Evolutionary conservation across 2,113 vertebrate species (phyloP).

Genomic region (Polypterus bichir): DNA sequence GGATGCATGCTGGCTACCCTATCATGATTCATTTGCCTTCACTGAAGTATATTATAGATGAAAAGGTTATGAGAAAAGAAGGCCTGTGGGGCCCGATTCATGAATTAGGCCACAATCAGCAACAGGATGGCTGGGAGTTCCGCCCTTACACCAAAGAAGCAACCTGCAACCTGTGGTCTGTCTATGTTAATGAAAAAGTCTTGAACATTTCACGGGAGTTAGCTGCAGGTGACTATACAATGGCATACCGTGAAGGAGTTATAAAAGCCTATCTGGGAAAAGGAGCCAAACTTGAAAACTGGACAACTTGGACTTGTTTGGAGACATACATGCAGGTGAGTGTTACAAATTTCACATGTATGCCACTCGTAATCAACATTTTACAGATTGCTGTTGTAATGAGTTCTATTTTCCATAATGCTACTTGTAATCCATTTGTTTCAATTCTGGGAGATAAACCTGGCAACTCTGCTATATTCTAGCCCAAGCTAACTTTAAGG

Average conservation of each 20-base stretch:
- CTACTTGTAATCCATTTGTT: no score
- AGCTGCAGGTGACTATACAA: slow-evolving; percentile 31
- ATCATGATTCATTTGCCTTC: slow-evolving; percentile 52
- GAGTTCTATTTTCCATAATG: no score
- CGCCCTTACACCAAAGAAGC: slow-evolving; percentile 42
- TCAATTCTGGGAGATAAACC: no score
- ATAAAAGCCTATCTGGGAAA: slow-evolving; percentile 40
- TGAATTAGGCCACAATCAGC: slow-evolving; percentile 51
- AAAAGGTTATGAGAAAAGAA: slow-evolving; percentile 31
- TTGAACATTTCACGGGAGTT: slow-evolving; percentile 41
- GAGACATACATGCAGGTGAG: slow-evolving; percentile 59
- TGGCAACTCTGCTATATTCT: no score
- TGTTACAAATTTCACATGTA: no score
- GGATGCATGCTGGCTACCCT: slow-evolving; percentile 56
- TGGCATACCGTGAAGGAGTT: slow-evolving; percentile 29
- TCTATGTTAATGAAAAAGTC: slow-evolving; percentile 50
- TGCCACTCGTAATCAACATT: no score
- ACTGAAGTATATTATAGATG: slow-evolving; percentile 27
- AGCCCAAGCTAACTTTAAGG: no score
- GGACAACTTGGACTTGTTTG: slow-evolving; percentile 46
- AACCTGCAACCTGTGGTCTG: slow-evolving; percentile 47
- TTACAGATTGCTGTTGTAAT: no score
- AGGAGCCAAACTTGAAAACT: slow-evolving; percentile 40
- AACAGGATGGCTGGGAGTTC: slow-evolving; percentile 39
- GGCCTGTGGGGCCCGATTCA: slow-evolving; percentile 55